Base-by-base conservation (phyloP, 2,797 vertebrate genomes). In the Calcarius lapponicus region DNA sequence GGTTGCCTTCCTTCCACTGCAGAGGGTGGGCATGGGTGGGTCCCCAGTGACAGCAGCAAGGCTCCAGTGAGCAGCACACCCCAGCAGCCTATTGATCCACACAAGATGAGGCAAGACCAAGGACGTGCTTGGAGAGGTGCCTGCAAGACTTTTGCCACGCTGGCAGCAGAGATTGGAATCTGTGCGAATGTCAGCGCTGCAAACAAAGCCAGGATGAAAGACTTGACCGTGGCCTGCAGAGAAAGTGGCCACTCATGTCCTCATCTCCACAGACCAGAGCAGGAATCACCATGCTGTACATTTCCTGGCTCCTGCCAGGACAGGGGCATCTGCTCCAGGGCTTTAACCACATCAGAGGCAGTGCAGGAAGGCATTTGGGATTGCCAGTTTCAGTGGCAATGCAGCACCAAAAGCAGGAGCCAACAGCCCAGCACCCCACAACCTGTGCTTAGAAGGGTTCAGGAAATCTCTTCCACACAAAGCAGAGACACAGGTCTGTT, bases 1-100 rank as follows among this genome's bases (percentile, higher is more conserved):
- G 94, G 96, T 92, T 64, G 95, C 96, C 94, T 96, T 72, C 86
- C 92, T 92, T 56, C 74, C 79, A 32, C 7, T 89, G 79, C 79
- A 40, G 88, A 96, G 96, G 84, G 91, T 96, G 96, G 95, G 94
- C 94, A 94, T 95, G 94, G 96, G 93, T 93, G 94, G 92, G 90
- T 91, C 95, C 51, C n/a, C 93, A 73, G 25, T 83, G 79, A 88
- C 92, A 94, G 95, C 94, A 73, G 71, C 80, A 4, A 69, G 92
- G 80, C 93, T 51, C 32, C 93, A 87, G 80, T 25, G 19, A 51
- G 88, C 86, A 95, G 88, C 90, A 88, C 81, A 70, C 92, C 86
- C 96, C 60, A 94, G 75, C 80, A 74, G 95, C 80, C 95, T 74
- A 91, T 91, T 95, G 96, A 96, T 88, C 86, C 48, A 92, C 79